Evolutionary conservation across 2,113 vertebrate genomes (phyloP), one percentile per base, ranked within the genome.

Genomic region (Indicator maculatus): DNA sequence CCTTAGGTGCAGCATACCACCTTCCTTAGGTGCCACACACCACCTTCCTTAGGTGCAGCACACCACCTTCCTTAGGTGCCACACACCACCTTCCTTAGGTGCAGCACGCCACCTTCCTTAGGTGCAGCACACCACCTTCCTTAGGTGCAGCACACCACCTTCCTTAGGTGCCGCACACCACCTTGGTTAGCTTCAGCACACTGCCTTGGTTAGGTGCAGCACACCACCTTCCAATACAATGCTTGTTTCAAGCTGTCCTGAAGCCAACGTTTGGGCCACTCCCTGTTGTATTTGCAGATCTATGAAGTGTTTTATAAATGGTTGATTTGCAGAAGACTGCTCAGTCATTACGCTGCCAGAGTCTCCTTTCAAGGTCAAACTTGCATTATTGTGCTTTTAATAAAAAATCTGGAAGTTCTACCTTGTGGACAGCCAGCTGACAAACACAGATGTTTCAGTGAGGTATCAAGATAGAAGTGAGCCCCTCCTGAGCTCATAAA

Each of bases 391-490:
- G 76, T 83, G 88, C 77, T 95, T 93, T 91, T 94, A 93, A 94
- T 96, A 91, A 95, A 93, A 95, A 94, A 89, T 58, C 76, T 94
- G 82, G 76, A 91, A 95, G 89, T 83, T 95, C 91, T 95, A 93
- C 79, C 58, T 72, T 75, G 65, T 84, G 86, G 91, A 94, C 70
- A 91, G 87, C 90, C 83, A 94, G 74, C 93, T 94, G 94, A 86
- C 84, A 93, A 89, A 89, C 89, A 90, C 92, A 96, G 95, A 95
- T 95, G 92, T 93, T 44, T 91, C 82, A 24, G 0, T 3, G 50
- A 91, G 82, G 76, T 69, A 93, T 55, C 33, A 31, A 86, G 73
- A 95, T 9, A 83, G 76, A 90, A 82, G 50, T 33, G 70, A 93
- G 58, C 45, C 0, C 58, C 79, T 88, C 65, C 73, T 65, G 75